phyloP scores from a whole-genome alignment of 2,888 invertebrate species.

The Sminthurinus aureus region DNA sequence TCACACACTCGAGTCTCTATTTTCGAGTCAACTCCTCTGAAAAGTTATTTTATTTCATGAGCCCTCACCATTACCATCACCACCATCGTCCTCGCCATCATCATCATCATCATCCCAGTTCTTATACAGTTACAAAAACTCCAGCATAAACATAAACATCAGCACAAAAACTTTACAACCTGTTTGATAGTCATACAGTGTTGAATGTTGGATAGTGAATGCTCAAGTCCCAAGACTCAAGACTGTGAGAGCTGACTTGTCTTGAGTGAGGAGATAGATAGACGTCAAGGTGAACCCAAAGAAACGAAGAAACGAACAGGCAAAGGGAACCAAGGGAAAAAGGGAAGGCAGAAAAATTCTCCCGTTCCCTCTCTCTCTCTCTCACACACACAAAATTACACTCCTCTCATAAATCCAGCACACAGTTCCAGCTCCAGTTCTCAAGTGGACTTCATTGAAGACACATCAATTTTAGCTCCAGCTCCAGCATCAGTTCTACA shows the following conservation, averaged over 20 bases:
- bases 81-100: neutral
- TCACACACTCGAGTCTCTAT: neutral
- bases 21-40: neutral
- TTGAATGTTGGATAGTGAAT: too few relatives aligned
- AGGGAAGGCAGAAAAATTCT: slow-evolving; percentile 3
- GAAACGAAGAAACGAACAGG: too few relatives aligned
- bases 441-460: neutral
- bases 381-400: neutral
- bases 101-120: neutral
- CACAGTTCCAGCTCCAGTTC: neutral
- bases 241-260: too few relatives aligned
- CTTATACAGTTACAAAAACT: neutral
- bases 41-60: neutral
- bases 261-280: too few relatives aligned
- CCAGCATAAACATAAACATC: neutral
- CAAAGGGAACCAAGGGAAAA: neutral
- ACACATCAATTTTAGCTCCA: neutral
- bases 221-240: too few relatives aligned
- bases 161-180: slow-evolving; percentile 27
- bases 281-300: too few relatives aligned
- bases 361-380: neutral
- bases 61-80: too few relatives aligned
- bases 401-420: slow-evolving; percentile 8
- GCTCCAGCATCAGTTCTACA: neutral
- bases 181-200: slow-evolving; percentile 16